Percentiles rank a stretch among this genome's conserved stretches.
Conservation (phyloP, 2,888 invertebrate genomes). For the Caenorhabditis sp. region DNA sequence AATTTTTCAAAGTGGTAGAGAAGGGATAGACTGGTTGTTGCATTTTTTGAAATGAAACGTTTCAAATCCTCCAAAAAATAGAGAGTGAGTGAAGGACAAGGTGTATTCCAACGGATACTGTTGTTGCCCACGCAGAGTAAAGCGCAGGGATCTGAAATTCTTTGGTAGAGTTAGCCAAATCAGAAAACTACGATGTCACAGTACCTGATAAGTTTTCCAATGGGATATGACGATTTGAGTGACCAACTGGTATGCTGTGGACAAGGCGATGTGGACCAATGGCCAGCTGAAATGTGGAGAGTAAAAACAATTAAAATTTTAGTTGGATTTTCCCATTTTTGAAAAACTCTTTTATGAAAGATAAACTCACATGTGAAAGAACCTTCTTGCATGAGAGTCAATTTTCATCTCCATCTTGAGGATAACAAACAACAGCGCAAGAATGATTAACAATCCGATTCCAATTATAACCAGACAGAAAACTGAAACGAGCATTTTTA, state of each 20-base stretch:
- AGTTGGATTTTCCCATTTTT: no score
- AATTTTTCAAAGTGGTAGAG: not conserved
- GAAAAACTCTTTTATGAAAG: not conserved
- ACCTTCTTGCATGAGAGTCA: conserved; percentile 28
- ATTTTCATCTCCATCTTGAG: conserved; percentile 31
- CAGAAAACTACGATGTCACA: not conserved
- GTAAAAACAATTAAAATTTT: no score
- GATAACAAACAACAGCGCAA: conserved; percentile 26
- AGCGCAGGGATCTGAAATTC: conserved; percentile 30
- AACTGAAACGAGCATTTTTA: conserved; percentile 9
- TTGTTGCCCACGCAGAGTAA: conserved; percentile 52
- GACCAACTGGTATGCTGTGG: conserved; percentile 41
- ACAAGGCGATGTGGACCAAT: conserved; percentile 44
- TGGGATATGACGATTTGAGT: conserved; percentile 49
- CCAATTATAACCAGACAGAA: conserved; percentile 44
- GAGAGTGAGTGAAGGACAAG: conserved; percentile 47
- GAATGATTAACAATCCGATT: conserved; percentile 7
- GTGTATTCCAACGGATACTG: conserved; percentile 48
- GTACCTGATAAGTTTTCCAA: conserved; percentile 28
- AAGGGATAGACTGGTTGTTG: conserved; percentile 4
- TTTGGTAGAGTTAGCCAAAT: not conserved
- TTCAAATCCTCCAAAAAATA: conserved; percentile 39
- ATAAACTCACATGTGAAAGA: conserved; percentile 43
- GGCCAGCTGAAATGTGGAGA: conserved; percentile 57
- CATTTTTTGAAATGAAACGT: not conserved